Conservation (phyloP, 1,140 invertebrate species). For the Fragariocoptes setiger region DNA sequence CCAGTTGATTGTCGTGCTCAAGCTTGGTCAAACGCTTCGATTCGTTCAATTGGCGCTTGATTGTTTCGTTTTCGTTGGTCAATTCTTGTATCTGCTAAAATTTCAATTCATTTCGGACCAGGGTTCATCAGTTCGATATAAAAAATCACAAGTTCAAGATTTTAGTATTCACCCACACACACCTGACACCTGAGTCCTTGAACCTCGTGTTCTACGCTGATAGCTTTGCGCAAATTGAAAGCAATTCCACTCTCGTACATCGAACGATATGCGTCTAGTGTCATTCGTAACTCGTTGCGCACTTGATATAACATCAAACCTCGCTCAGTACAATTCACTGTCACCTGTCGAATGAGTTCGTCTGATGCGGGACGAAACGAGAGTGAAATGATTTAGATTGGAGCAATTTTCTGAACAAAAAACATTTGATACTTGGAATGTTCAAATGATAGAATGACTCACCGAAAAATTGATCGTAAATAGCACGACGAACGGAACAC, state of each 20-base stretch:
- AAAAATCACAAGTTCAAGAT: neutral
- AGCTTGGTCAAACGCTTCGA: neutral
- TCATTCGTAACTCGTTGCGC: slow-evolving; percentile 78
- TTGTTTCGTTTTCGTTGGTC: neutral
- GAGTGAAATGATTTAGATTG: neutral
- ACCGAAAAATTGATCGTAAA: slow-evolving; percentile 91
- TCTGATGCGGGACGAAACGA: slow-evolving; percentile 22
- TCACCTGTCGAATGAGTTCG: slow-evolving; percentile 70
- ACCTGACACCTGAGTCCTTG: neutral
- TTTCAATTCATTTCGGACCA: neutral
- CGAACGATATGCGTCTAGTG: slow-evolving; percentile 67
- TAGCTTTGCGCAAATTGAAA: slow-evolving; percentile 89
- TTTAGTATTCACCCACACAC: too few relatives aligned
- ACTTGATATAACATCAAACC: slow-evolving; percentile 68
- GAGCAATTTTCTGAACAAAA: neutral
- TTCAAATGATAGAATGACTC: slow-evolving; percentile 14
- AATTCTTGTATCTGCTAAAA: neutral
- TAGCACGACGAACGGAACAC: slow-evolving; percentile 62
- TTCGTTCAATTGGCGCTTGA: neutral
- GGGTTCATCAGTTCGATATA: neutral
- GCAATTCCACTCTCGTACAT: slow-evolving; percentile 88
- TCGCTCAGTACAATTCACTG: slow-evolving; percentile 81
- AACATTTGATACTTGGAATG: neutral
- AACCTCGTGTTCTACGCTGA: slow-evolving; percentile 24
- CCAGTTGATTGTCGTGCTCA: neutral